Conservation (phyloP, 2,797 vertebrate genomes). For the Eulemur coronatus region DNA sequence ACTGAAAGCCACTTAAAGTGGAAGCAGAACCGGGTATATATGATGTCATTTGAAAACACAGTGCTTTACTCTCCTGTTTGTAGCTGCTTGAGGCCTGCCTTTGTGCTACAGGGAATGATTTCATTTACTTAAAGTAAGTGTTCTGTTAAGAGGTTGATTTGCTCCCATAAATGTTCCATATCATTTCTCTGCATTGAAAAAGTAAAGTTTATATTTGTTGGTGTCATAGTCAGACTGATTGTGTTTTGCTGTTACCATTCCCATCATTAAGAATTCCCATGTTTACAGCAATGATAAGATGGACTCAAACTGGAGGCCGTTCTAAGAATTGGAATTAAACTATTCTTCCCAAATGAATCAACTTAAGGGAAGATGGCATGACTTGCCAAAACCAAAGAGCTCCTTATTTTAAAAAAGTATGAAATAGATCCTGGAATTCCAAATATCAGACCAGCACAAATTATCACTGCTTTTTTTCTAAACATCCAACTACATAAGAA, state of each 20-base stretch:
- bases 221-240: background rate
- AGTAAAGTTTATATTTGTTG: background rate
- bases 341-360: background rate
- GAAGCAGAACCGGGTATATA: background rate
- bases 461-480: background rate
- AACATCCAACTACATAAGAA: background rate
- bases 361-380: background rate
- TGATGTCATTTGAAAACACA: conserved; percentile 57
- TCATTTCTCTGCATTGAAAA: background rate
- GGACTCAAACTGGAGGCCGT: background rate
- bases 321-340: background rate
- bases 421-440: background rate
- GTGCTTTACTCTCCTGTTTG: background rate
- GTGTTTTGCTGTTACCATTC: background rate
- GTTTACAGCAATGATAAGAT: background rate
- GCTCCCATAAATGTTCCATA: background rate
- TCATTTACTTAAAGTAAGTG: conserved; percentile 37
- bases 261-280: background rate
- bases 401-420: background rate
- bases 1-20: conserved; percentile 48
- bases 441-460: background rate
- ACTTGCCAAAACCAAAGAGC: background rate
- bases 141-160: conserved; percentile 24
- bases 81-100: background rate
- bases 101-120: background rate